phyloP scores from a whole-genome alignment of 2,113 vertebrate species.

The Bubo scandiacus region DNA sequence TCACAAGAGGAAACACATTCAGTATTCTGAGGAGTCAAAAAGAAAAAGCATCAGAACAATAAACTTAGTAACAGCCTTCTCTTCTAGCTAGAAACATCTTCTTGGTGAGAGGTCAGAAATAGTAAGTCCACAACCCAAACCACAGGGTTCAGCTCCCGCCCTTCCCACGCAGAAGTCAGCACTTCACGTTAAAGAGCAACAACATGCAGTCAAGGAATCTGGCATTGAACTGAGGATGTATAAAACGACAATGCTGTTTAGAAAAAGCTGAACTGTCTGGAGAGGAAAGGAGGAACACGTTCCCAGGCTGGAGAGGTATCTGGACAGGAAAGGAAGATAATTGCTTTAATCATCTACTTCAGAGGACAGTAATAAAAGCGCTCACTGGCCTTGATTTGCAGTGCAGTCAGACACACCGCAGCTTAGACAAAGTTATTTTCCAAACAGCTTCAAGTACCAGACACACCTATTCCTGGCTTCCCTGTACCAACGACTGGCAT shows the following conservation, averaged over 20 bases:
- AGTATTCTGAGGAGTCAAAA: background rate
- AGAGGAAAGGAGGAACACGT: background rate
- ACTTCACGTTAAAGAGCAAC: background rate
- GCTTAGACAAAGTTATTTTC: background rate
- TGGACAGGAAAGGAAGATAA: background rate
- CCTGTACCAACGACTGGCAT: rapidly evolving
- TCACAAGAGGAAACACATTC: background rate
- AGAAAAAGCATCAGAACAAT: background rate
- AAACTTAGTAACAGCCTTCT: background rate
- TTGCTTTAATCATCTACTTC: background rate
- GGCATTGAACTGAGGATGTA: background rate
- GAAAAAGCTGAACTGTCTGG: background rate
- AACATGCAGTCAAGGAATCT: background rate
- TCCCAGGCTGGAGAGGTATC: background rate
- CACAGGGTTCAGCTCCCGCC: background rate
- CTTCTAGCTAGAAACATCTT: background rate
- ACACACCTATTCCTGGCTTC: background rate
- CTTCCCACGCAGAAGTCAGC: background rate
- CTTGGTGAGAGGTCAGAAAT: background rate
- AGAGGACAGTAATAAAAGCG: background rate
- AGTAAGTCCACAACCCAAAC: background rate
- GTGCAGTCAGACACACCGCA: background rate
- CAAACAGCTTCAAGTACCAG: background rate
- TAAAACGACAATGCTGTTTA: background rate
- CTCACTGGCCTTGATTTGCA: background rate